These are phyloP conservation scores for Xiphorhynchus elegans DNA, from an alignment of 2,113 vertebrate species.

Conservation along the genomic window DNA sequence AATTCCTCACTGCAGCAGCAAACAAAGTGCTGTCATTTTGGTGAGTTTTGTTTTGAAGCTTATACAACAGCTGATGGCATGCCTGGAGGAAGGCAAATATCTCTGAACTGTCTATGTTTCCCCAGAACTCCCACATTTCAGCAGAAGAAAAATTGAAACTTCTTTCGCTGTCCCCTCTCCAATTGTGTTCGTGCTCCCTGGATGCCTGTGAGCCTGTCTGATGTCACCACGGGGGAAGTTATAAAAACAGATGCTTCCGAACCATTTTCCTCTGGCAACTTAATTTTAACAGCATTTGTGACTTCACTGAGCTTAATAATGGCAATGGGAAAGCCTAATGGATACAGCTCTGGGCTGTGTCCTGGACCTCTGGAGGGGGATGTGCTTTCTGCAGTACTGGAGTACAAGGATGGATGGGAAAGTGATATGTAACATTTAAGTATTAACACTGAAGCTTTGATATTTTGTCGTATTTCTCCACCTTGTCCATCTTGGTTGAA, in stretches of 20 bases:
- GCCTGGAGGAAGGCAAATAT: slow-evolving; percentile 50
- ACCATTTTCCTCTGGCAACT: slow-evolving; percentile 1
- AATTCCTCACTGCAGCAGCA: background rate
- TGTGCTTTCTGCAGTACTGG: background rate
- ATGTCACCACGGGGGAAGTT: background rate
- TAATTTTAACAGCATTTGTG: background rate
- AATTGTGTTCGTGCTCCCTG: background rate
- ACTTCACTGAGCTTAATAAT: background rate
- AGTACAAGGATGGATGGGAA: background rate
- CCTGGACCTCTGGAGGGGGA: background rate
- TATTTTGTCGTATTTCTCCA: background rate
- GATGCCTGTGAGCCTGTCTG: background rate
- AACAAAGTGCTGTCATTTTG: slow-evolving; percentile 32
- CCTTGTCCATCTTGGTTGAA: background rate
- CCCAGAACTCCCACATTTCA: slow-evolving; percentile 7
- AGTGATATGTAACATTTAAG: background rate
- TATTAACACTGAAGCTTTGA: background rate
- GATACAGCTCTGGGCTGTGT: background rate
- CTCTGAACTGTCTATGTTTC: background rate
- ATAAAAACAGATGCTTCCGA: background rate
- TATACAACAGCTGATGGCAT: background rate
- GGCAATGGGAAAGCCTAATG: background rate
- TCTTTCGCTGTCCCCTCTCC: background rate
- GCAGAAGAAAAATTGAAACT: background rate
- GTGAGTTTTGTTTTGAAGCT: slow-evolving; percentile 39